Evolutionary conservation across 2,113 vertebrate genomes (phyloP).

Genomic region (Megaceryle torquata): DNA sequence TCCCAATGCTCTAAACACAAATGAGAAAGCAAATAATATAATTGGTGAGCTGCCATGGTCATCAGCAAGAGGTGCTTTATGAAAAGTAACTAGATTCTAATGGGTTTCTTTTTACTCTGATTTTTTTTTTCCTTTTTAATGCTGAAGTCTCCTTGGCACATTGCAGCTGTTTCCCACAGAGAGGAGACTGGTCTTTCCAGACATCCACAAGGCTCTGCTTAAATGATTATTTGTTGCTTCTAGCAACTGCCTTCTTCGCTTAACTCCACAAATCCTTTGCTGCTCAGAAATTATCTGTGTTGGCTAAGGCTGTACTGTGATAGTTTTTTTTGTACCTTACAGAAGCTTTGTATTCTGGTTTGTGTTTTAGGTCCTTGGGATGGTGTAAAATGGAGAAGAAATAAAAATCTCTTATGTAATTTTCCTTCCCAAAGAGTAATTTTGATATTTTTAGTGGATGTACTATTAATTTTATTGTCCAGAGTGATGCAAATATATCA

Average conservation of each 20-base stretch:
- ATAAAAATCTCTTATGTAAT: background rate
- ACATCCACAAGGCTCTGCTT: background rate
- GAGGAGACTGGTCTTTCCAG: background rate
- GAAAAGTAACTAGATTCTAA: background rate
- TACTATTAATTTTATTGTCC: background rate
- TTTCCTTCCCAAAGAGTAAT: background rate
- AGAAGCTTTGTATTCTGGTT: background rate
- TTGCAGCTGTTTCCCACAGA: background rate
- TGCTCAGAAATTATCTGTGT: background rate
- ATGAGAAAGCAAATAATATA: background rate
- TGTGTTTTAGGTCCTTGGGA: background rate
- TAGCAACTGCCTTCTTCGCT: background rate
- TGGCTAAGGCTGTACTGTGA: background rate
- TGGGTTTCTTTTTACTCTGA: background rate
- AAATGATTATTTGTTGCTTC: constrained; percentile 13
- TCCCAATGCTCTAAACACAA: rapidly evolving
- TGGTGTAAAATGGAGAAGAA: background rate
- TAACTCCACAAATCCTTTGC: background rate
- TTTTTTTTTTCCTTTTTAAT: background rate
- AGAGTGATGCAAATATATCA: background rate
- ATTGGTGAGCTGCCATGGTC: background rate
- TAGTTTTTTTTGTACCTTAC: background rate
- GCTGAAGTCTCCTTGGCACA: background rate
- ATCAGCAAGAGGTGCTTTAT: background rate
- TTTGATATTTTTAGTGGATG: background rate